These are phyloP conservation scores for human DNA, from an alignment of 2,113 vertebrate species.

Conservation along the genomic window DNA sequence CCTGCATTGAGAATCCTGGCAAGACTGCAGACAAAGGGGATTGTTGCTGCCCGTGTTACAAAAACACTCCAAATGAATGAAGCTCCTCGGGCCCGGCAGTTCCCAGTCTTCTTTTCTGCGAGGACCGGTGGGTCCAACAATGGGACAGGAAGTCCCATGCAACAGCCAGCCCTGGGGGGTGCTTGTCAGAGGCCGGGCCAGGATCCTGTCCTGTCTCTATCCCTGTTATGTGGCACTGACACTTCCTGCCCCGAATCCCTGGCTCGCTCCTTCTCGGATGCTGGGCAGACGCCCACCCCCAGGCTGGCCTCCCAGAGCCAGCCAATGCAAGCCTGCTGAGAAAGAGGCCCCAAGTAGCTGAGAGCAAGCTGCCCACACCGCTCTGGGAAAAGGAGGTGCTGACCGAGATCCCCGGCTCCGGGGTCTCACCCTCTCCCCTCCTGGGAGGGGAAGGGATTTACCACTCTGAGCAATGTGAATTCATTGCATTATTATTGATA, in stretches of 20 bases:
- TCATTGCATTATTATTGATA: not conserved
- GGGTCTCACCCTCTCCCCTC: not conserved
- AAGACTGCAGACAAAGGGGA: slow-evolving; percentile 53
- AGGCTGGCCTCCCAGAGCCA: not conserved
- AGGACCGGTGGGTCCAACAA: slow-evolving; percentile 51
- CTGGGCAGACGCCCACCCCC: slow-evolving; percentile 1
- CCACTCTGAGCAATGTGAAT: not conserved
- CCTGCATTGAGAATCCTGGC: slow-evolving; percentile 22
- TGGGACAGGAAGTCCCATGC: slow-evolving; percentile 45
- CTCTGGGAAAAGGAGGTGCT: not conserved
- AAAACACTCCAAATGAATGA: slow-evolving; percentile 55
- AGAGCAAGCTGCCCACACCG: not conserved
- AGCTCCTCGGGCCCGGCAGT: not conserved
- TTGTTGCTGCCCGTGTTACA: slow-evolving; percentile 59
- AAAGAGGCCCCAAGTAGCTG: not conserved
- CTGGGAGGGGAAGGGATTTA: not conserved
- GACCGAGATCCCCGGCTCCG: fast-evolving
- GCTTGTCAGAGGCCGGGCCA: slow-evolving; percentile 51
- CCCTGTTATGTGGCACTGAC: slow-evolving; percentile 58
- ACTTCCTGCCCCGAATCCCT: slow-evolving; percentile 53
- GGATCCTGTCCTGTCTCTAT: slow-evolving; percentile 53
- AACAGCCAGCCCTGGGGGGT: slow-evolving; percentile 28
- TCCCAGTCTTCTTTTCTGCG: slow-evolving; percentile 30
- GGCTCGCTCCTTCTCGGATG: not conserved
- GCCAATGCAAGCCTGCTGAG: not conserved